Percentiles rank a stretch among this genome's conserved stretches.
phyloP scores from a whole-genome alignment of 2,113 vertebrate genomes.

The Cyprinodon variegatus region DNA sequence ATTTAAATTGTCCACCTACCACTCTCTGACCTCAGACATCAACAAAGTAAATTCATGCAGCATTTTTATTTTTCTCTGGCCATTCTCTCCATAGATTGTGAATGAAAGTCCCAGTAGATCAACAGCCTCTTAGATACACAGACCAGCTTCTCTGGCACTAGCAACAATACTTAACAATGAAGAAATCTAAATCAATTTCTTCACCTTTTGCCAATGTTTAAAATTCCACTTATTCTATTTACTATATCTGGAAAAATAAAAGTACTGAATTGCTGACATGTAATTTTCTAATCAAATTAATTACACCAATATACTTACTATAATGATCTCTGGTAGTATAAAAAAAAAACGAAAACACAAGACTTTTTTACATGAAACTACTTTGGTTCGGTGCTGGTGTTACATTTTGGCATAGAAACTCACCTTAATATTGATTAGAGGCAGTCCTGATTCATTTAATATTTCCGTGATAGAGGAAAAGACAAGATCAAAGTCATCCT shows the following conservation, averaged over 20 bases:
- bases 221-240: not conserved
- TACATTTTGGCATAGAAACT: constrained; percentile 25
- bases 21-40: too few species aligned
- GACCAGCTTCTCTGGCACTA: too few species aligned
- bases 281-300: not conserved
- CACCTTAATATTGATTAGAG: constrained; percentile 49
- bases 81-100: too few species aligned
- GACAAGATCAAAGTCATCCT: constrained; percentile 71
- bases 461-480: constrained; percentile 62
- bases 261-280: not conserved
- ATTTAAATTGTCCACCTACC: too few species aligned
- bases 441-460: constrained; percentile 44
- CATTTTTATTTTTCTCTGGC: too few species aligned
- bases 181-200: too few species aligned
- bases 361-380: constrained; percentile 2
- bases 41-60: too few species aligned
- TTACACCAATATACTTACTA: not conserved
- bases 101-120: too few species aligned
- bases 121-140: too few species aligned
- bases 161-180: too few species aligned
- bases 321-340: not conserved
- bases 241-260: not conserved
- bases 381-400: constrained; percentile 18
- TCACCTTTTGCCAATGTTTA: not conserved
- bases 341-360: not conserved